phyloP scores from a whole-genome alignment of 2,113 vertebrate species.

The Gracilinanus agilis region DNA sequence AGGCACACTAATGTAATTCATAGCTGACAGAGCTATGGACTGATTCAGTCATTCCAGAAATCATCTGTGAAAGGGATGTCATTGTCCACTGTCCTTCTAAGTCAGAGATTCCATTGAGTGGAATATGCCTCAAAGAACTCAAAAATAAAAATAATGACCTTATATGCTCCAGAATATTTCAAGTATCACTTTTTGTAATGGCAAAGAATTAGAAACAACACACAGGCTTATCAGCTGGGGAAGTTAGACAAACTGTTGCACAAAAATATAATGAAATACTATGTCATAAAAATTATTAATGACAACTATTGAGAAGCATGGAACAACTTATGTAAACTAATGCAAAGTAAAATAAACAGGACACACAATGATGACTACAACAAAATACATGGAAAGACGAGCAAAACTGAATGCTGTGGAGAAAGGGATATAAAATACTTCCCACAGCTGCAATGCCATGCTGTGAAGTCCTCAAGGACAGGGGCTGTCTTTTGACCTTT shows the following conservation, averaged over 20 bases:
- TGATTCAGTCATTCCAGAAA: not conserved
- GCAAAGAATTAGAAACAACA: not conserved
- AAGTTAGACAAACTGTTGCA: not conserved
- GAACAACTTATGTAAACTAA: not conserved
- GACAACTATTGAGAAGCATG: not conserved
- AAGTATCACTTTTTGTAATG: not conserved
- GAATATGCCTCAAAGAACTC: not conserved
- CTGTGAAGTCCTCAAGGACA: not conserved
- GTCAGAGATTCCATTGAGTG: not conserved
- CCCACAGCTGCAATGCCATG: not conserved
- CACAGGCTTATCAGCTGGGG: not conserved
- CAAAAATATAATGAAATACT: not conserved
- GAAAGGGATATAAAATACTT: not conserved
- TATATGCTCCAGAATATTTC: not conserved
- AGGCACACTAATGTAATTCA: not conserved
- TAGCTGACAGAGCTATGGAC: not conserved
- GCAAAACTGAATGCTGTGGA: not conserved
- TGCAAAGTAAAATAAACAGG: not conserved
- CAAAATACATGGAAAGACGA: not conserved
- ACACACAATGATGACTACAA: not conserved
- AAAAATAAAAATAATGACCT: not conserved
- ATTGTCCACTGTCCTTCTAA: not conserved
- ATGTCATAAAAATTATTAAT: not conserved
- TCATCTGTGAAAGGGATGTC: not conserved
- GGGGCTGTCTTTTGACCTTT: not conserved